A percentile compares a stretch with the other conserved stretches of the same genome.
phyloP scores from a whole-genome alignment of 2,888 invertebrate species.

The Deilephila porcellus region DNA sequence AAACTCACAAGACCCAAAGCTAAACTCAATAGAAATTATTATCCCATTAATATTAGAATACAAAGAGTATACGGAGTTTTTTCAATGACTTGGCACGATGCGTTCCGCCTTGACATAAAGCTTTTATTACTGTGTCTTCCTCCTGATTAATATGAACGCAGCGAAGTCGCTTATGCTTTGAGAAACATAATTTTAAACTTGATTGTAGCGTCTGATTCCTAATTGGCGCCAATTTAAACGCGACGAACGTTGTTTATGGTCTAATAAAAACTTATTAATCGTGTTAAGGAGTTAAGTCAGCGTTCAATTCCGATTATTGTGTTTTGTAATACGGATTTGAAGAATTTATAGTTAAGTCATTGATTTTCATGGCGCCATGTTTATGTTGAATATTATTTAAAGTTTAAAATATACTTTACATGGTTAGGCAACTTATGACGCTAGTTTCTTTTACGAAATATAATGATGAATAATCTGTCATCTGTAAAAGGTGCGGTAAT shows the following conservation, averaged over 20 bases:
- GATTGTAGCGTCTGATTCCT: slow-evolving; percentile 20
- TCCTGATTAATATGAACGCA: slow-evolving; percentile 13
- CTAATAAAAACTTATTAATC: slow-evolving; percentile 15
- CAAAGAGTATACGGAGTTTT: slow-evolving; percentile 5
- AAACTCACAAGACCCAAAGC: neutral
- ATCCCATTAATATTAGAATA: slow-evolving; percentile 1
- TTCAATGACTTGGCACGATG: slow-evolving; percentile 20
- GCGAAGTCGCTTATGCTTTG: neutral
- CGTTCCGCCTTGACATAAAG: neutral
- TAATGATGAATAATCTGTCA: neutral
- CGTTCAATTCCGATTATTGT: neutral
- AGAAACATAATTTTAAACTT: slow-evolving; percentile 20
- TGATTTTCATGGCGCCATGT: no score
- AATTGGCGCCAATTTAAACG: slow-evolving; percentile 24
- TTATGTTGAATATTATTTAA: no score
- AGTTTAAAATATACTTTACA: no score
- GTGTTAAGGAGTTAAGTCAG: neutral
- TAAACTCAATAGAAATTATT: neutral
- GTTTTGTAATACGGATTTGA: no score
- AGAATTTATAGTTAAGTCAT: no score
- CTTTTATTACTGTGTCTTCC: slow-evolving; percentile 7
- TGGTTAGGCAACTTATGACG: neutral
- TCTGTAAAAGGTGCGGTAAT: neutral
- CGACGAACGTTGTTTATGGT: slow-evolving; percentile 10
- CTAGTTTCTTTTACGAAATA: neutral